Conservation (phyloP, 2,797 vertebrate genomes). For the Triplophysa bombifrons region DNA sequence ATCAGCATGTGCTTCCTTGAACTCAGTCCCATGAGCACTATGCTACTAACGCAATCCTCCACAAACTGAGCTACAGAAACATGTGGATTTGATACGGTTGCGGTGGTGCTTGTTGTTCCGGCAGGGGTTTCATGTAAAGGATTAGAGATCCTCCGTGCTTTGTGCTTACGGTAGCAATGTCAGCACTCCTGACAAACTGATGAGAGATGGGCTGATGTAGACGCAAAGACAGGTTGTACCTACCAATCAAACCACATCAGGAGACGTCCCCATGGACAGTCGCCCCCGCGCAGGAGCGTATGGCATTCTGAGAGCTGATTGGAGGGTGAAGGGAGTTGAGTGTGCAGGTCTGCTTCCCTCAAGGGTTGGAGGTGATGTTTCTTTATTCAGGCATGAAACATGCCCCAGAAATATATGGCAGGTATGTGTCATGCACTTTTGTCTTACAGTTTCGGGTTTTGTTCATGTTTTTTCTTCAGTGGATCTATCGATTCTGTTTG, state of each 20-base stretch:
- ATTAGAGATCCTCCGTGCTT: slow-evolving; percentile 20
- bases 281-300: slow-evolving; percentile 2
- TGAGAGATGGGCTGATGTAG: slow-evolving; percentile 55
- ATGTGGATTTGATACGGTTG: background rate
- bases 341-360: slow-evolving; percentile 10
- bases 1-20: no score
- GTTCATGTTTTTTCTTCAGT: background rate
- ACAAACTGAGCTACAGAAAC: no score
- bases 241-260: slow-evolving; percentile 47
- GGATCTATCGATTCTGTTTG: slow-evolving; percentile 5
- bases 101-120: background rate
- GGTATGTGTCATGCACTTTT: background rate
- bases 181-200: slow-evolving; percentile 50
- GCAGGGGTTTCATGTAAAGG: slow-evolving; percentile 28
- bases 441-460: background rate
- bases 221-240: slow-evolving; percentile 43
- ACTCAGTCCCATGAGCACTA: no score
- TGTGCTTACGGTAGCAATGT: slow-evolving; percentile 46
- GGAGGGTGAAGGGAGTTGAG: background rate
- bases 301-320: slow-evolving; percentile 9
- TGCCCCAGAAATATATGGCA: background rate
- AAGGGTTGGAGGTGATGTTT: slow-evolving; percentile 1
- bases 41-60: no score
- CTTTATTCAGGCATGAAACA: slow-evolving; percentile 11
- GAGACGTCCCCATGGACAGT: slow-evolving; percentile 30